Percentiles rank a stretch among this genome's conserved stretches.
Evolutionary conservation across 2,888 invertebrate species (phyloP).

Genomic region (Cryptocheilus praepositus): DNA sequence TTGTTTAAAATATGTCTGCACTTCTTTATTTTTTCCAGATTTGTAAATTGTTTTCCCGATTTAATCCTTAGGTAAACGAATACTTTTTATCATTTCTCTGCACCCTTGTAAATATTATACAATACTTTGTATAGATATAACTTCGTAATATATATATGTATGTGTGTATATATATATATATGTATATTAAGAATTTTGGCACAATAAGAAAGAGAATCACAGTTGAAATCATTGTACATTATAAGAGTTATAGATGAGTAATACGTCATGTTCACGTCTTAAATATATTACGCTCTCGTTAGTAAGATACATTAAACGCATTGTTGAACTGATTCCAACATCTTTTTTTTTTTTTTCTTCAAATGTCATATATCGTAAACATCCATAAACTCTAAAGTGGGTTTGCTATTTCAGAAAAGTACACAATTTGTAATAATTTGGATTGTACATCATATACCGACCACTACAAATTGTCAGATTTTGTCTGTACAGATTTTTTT

Average conservation of each 20-base stretch:
- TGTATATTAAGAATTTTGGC: constrained; percentile 69
- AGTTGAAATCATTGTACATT: constrained; percentile 72
- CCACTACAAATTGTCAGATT: constrained; percentile 38
- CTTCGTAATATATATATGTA: constrained; percentile 42
- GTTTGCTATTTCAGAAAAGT: constrained; percentile 24
- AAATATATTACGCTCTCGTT: constrained; percentile 25
- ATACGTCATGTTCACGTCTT: constrained; percentile 27
- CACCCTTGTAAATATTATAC: constrained; percentile 60
- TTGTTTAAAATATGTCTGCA: constrained; percentile 58
- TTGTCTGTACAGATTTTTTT: constrained; percentile 30
- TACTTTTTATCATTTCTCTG: constrained; percentile 43
- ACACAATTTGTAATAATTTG: constrained; percentile 22
- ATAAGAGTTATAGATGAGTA: constrained; percentile 57
- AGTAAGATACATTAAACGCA: constrained; percentile 29
- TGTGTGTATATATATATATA: constrained; percentile 40
- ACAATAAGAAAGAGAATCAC: constrained; percentile 73
- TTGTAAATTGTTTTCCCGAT: constrained; percentile 38
- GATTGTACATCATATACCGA: constrained; percentile 22
- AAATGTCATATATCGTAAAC: constrained; percentile 5
- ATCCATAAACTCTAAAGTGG: not conserved
- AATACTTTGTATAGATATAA: constrained; percentile 59
- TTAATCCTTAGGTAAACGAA: constrained; percentile 40
- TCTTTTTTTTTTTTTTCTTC: constrained; percentile 5
- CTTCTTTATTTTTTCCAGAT: constrained; percentile 17
- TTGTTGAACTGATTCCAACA: constrained; percentile 18